phyloP scores from a whole-genome alignment of 1,140 invertebrate species.

The Drosophila mojavensis region DNA sequence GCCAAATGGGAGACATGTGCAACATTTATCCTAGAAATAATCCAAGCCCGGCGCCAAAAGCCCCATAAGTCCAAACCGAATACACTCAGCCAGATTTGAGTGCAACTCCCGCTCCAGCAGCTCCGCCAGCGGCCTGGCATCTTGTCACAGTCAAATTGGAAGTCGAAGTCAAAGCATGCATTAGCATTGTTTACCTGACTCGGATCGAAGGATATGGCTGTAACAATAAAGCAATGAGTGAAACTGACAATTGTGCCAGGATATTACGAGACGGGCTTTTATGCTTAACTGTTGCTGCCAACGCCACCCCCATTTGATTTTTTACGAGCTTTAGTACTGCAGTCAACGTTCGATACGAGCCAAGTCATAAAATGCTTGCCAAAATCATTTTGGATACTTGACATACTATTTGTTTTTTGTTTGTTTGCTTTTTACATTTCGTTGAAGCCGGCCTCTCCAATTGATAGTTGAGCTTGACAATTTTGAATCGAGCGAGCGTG shows the following conservation, averaged over 20 bases:
- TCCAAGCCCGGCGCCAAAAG: conserved; percentile 17
- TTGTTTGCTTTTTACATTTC: background rate
- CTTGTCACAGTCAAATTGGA: background rate
- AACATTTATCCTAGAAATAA: conserved; percentile 58
- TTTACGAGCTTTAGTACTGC: conserved; percentile 29
- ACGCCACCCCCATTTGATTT: conserved; percentile 5
- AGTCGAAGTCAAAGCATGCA: conserved; percentile 56
- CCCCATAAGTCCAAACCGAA: conserved; percentile 44
- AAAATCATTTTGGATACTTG: conserved; percentile 23
- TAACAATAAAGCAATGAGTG: conserved; percentile 50
- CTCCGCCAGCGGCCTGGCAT: conserved; percentile 1
- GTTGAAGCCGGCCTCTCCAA: conserved; percentile 3
- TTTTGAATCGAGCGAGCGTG: no score
- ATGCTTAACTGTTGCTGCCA: conserved; percentile 33
- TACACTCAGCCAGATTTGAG: conserved; percentile 11
- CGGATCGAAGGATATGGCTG: conserved; percentile 17
- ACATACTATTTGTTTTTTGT: conserved; percentile 18
- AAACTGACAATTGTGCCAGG: conserved; percentile 67
- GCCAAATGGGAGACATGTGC: conserved; percentile 58
- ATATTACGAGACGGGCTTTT: conserved; percentile 53
- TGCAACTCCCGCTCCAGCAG: conserved; percentile 9
- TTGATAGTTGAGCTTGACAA: conserved; percentile 11
- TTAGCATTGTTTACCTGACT: conserved; percentile 75
- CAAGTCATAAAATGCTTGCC: conserved; percentile 17
- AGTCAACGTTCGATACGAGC: conserved; percentile 13